These are phyloP conservation scores for rabbit (Oryctolagus cuniculus) DNA, from an alignment of 2,113 vertebrate species.

Conservation along the genomic window DNA sequence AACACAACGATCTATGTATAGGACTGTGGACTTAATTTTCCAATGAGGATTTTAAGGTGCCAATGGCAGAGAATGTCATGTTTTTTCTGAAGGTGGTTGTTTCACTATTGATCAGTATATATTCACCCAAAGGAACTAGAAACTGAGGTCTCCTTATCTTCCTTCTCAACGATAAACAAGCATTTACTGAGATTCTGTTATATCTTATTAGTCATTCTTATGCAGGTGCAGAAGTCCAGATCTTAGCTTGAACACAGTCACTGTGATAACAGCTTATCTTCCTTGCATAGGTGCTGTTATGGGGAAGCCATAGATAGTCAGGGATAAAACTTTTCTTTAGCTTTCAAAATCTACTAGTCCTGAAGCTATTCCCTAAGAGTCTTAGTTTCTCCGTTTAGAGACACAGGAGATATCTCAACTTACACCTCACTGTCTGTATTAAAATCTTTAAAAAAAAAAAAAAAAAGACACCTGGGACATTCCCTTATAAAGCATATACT, in stretches of 20 bases:
- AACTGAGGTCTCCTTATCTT: constrained; percentile 24
- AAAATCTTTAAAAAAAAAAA: not conserved
- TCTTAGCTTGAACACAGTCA: constrained; percentile 6
- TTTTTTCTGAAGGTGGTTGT: constrained; percentile 33
- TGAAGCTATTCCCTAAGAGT: not conserved
- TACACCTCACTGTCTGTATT: not conserved
- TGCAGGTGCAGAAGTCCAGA: not conserved
- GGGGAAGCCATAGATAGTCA: not conserved
- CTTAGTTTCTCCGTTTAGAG: not conserved
- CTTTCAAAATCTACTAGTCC: not conserved
- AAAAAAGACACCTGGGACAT: not conserved
- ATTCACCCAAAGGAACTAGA: constrained; percentile 2
- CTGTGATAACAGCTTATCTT: not conserved
- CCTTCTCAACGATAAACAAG: not conserved
- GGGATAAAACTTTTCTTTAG: not conserved
- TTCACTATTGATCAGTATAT: constrained; percentile 15
- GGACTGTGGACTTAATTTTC: not conserved
- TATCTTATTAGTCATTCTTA: constrained; percentile 29
- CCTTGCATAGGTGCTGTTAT: not conserved
- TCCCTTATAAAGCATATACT: not conserved
- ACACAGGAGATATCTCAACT: not conserved
- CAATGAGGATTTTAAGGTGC: not conserved
- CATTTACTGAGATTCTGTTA: constrained; percentile 24
- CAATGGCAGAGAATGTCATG: not conserved
- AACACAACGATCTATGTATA: not conserved